Evolutionary conservation across 2,888 invertebrate species (phyloP), one percentile per base, ranked within the genome.

Genomic region (Sinodicranocentrus sp.): DNA sequence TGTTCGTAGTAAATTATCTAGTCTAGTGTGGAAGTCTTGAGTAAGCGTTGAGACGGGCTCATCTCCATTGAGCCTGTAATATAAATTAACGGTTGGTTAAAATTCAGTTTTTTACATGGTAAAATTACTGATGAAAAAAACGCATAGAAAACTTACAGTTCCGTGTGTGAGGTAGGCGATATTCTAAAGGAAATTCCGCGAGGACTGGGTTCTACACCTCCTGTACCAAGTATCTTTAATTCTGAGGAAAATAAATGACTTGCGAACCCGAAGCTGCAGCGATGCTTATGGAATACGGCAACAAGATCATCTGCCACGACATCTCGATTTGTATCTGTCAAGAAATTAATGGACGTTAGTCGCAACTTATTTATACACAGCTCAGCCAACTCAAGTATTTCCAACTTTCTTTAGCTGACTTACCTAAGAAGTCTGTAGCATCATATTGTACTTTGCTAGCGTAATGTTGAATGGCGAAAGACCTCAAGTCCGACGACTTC

Each of bases 231-330:
- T 1, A 95, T 94, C 92, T 97, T 97, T 85, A 98, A 92, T 91
- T 98, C 98, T 73, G 95, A 94, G 0, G 97, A 96, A 90, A 98
- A 98, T n/a, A 98, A 92, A 90, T 98, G 97, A 19, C 97, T 97
- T 0, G 97, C 98, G 91, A 98, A 98, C n/a, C 98, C 98, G 91
- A 98, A 98, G 90, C 96, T 97, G 91, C 98, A 98, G 78, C 94
- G 94, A 89, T 97, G 95, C 89, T 96, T 96, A 91, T 97, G 96
- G 91, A 98, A 98, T 1, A 97, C 96, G 0, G 96, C 95, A 0
- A 98, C 95, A 89, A 98, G 92, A 90, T 98, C 97, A 90, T 97
- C 97, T 1, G 97, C 96, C 65, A 98, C 95, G 13, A 95, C 94
- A 91, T 98, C 98, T 87, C 96, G 94, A 91, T 98, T 98, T 13